Evolutionary conservation across 2,888 invertebrate genomes (phyloP), one percentile per base, ranked within the genome.

Genomic region (Teleogryllus oceanicus): DNA sequence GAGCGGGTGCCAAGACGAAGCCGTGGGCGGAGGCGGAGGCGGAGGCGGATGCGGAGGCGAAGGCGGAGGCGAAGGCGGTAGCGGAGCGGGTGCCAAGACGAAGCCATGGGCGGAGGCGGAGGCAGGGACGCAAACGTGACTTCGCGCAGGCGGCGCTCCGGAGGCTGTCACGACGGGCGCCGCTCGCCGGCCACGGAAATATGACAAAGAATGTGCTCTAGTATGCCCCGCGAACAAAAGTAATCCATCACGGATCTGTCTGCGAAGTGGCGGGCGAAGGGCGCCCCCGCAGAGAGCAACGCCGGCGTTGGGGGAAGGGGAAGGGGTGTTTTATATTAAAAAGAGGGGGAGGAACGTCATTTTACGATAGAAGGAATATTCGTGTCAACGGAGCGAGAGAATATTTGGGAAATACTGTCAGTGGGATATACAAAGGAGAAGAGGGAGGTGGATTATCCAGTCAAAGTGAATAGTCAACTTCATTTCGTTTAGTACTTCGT

Each of bases 131-230:
- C 37, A 37, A 37, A 37, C 37, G 37, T 37, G 37, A 37, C 37
- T 37, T 37, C 37, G 37, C 37, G 37, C 37, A 37, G 37, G 37
- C 37, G 37, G 37, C 62, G 13, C n/a, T n/a, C 62, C 62, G 62
- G 62, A 62, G 62, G 62, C 62, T 62, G 62, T 62, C 62, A 62
- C 62, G n/a, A n/a, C 16, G 62, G n/a, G n/a, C 62, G n/a, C 16
- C 62, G 62, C 62, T 13, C n/a, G 62, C n/a, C 62, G 62, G n/a
- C 62, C 62, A n/a, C n/a, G 62, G 62, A 62, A 62, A 62, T 62
- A 62, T 62, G 62, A 62, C 62, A n/a, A 62, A 62, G 62, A 62
- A n/a, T 62, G 62, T 62, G 62, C 62, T 62, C 62, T 62, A 62
- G 62, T n/a, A 62, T 62, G 62, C 62, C 62, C n/a, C n/a, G 62